phyloP scores from a whole-genome alignment of 2,888 invertebrate species.

The Acanthacorydalis orientalis region DNA sequence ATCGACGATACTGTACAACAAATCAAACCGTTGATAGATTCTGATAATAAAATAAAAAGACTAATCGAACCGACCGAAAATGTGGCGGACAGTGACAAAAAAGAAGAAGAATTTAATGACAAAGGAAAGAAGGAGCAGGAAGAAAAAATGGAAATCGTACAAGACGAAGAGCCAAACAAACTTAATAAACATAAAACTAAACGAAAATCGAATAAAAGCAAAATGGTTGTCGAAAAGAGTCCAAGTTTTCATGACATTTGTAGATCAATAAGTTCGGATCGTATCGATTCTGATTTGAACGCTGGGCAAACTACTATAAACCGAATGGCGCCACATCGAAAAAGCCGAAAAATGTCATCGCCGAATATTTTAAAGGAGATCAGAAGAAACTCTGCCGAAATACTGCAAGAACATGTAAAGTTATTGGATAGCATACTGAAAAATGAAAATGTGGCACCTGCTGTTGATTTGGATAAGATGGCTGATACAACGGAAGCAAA shows the following conservation, averaged over 20 bases:
- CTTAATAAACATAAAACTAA: constrained; percentile 21
- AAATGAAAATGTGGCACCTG: constrained; percentile 35
- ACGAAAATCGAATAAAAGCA: constrained; percentile 17
- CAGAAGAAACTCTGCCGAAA: constrained; percentile 37
- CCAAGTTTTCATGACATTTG: constrained; percentile 39
- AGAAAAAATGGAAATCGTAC: constrained; percentile 11
- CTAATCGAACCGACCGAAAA: constrained; percentile 8
- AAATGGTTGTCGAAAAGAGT: constrained; percentile 22
- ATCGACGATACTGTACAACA: too few relatives aligned
- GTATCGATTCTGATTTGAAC: constrained; percentile 33
- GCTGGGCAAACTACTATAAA: constrained; percentile 30
- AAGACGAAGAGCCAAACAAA: constrained; percentile 10
- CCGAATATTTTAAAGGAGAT: constrained; percentile 22
- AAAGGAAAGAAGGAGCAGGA: constrained; percentile 12
- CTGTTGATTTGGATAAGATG: constrained; percentile 21
- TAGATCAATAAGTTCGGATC: constrained; percentile 32
- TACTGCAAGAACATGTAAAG: constrained; percentile 36
- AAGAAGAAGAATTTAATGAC: constrained; percentile 55
- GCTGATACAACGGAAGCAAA: constrained; percentile 13
- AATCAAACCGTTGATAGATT: constrained; percentile 10
- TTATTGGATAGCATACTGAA: constrained; percentile 34
- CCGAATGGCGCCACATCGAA: constrained; percentile 22
- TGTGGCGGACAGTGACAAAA: constrained; percentile 18
- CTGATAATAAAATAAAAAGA: constrained; percentile 8
- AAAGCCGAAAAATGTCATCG: constrained; percentile 20